Conservation (phyloP, 30 jellyfish, hydroid and myxozoan genomes). For the Turritopsis rubra region DNA sequence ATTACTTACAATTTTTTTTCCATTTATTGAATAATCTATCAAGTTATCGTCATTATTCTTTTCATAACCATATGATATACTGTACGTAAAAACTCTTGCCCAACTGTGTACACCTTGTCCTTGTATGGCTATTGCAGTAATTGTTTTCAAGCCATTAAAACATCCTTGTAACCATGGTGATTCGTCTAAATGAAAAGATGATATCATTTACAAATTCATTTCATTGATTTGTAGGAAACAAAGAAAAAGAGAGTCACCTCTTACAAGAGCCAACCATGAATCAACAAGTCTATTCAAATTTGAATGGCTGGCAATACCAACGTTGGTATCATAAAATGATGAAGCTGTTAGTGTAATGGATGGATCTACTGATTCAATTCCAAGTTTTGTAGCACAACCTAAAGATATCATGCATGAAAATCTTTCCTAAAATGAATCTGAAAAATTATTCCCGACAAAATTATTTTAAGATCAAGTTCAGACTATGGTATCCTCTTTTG, state of each 20-base stretch:
- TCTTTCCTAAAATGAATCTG: too few relatives aligned
- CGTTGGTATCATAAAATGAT: not conserved
- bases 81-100: not conserved
- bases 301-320: not conserved
- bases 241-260: not conserved
- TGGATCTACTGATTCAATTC: not conserved
- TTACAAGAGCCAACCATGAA: not conserved
- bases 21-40: not conserved
- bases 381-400: not conserved
- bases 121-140: slow-evolving; percentile 11
- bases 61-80: slow-evolving; percentile 19
- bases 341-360: not conserved
- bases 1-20: not conserved
- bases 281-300: too few relatives aligned
- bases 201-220: not conserved
- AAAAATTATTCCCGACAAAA: too few relatives aligned
- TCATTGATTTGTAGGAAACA: too few relatives aligned
- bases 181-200: not conserved
- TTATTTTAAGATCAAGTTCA: too few relatives aligned
- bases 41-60: not conserved
- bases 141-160: not conserved
- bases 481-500: too few relatives aligned
- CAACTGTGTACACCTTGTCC: slow-evolving; percentile 10
- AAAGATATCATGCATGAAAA: too few relatives aligned
- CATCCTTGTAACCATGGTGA: slow-evolving; percentile 25